Evolutionary conservation across 1,140 invertebrate genomes (phyloP).

Genomic region (Heliconius nattereri): DNA sequence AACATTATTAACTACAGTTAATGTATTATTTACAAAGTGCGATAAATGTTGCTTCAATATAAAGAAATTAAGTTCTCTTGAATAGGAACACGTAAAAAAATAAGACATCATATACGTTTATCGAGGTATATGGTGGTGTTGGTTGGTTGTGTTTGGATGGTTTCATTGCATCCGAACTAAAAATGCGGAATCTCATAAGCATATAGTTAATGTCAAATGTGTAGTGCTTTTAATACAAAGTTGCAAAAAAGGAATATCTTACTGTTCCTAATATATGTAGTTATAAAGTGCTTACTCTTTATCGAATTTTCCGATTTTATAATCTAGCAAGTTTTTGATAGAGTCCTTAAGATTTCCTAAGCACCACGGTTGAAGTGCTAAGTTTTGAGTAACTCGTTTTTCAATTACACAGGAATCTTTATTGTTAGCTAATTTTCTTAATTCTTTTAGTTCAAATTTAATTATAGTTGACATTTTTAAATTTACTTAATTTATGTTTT

Average conservation of each 20-base stretch:
- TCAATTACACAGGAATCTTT: conserved; percentile 82
- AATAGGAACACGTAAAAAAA: too few species aligned
- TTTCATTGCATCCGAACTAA: too few species aligned
- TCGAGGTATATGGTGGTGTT: too few species aligned
- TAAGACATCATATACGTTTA: not conserved
- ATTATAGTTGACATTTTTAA: conserved; percentile 73
- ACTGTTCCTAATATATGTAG: too few species aligned
- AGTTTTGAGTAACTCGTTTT: conserved; percentile 80
- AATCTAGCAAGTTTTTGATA: conserved; percentile 79
- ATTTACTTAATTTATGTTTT: not conserved
- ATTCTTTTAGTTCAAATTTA: conserved; percentile 75
- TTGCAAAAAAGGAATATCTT: not conserved
- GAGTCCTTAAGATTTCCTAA: conserved; percentile 81
- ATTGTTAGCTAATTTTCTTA: conserved; percentile 73
- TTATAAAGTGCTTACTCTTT: conserved; percentile 68
- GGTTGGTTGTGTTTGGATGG: too few species aligned
- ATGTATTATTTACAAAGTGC: too few species aligned
- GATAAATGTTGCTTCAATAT: too few species aligned
- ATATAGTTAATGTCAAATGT: too few species aligned
- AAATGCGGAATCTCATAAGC: too few species aligned
- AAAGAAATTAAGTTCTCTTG: too few species aligned
- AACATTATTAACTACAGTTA: too few species aligned
- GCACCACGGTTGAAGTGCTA: conserved; percentile 83
- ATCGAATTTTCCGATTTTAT: conserved; percentile 81
- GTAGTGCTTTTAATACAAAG: too few species aligned